Evolutionary conservation across 2,797 vertebrate species (phyloP).

Genomic region (Denticeps clupeoides): DNA sequence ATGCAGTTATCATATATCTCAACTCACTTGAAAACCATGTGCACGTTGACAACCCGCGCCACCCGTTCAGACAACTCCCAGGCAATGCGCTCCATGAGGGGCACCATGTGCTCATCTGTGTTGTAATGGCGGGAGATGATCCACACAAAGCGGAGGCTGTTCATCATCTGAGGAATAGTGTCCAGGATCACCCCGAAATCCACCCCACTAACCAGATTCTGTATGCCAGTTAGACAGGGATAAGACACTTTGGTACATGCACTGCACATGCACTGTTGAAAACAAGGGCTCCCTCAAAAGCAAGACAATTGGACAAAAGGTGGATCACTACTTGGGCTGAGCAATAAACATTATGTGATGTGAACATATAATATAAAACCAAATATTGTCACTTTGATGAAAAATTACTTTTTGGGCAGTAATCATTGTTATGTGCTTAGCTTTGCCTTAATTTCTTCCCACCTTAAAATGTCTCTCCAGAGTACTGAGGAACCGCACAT

Average conservation of each 20-base stretch:
- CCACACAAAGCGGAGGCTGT: slow-evolving; percentile 76
- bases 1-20: not conserved
- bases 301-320: too few species aligned
- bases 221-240: not conserved
- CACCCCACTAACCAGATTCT: slow-evolving; percentile 71
- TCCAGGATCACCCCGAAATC: slow-evolving; percentile 60
- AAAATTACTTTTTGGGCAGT: too few species aligned
- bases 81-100: slow-evolving; percentile 79
- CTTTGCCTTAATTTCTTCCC: too few species aligned
- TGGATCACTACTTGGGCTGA: too few species aligned
- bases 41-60: slow-evolving; percentile 57
- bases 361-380: too few species aligned
- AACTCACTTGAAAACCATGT: slow-evolving; percentile 69
- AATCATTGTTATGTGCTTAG: too few species aligned
- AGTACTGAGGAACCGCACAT: slow-evolving; percentile 68
- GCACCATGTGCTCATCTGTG: slow-evolving; percentile 73
- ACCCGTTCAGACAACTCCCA: slow-evolving; percentile 80
- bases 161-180: slow-evolving; percentile 76
- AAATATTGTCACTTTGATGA: too few species aligned
- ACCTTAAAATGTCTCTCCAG: slow-evolving; percentile 83
- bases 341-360: too few species aligned
- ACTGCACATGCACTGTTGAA: too few species aligned
- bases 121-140: slow-evolving; percentile 80
- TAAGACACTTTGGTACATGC: too few species aligned
- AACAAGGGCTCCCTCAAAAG: too few species aligned